Conservation (phyloP, 30 jellyfish, hydroid and myxozoan species). For the Aurelia aurita region DNA sequence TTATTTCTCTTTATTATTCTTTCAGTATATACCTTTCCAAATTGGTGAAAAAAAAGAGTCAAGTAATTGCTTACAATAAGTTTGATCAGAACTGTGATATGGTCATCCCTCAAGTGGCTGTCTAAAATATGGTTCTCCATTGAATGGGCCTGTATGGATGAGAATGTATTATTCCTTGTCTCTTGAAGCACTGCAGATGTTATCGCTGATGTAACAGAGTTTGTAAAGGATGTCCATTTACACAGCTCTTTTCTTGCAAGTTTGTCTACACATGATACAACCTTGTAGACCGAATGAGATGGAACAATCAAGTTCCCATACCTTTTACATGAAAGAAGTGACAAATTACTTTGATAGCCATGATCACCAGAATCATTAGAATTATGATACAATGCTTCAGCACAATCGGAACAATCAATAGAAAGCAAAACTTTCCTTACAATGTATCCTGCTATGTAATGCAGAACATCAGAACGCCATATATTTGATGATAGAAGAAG, state of each 20-base stretch:
- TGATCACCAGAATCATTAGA: constrained; percentile 18
- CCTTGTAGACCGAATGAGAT: constrained; percentile 15
- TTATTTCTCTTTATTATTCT: neutral
- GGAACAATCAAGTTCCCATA: constrained; percentile 35
- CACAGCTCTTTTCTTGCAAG: neutral
- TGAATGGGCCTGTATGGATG: neutral
- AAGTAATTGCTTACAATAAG: neutral
- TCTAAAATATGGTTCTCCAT: no score
- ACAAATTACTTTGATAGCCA: neutral
- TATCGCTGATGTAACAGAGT: neutral
- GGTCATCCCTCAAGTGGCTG: neutral
- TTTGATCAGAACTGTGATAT: constrained; percentile 26
- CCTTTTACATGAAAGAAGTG: constrained; percentile 19
- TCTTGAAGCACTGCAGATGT: neutral
- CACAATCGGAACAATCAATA: constrained; percentile 16
- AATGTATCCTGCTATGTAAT: constrained; percentile 39
- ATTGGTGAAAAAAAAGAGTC: constrained; percentile 16
- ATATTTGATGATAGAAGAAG: neutral
- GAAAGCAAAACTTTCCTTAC: neutral
- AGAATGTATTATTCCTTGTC: constrained; percentile 4
- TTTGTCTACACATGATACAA: constrained; percentile 3
- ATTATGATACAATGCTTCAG: constrained; percentile 3
- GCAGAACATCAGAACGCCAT: constrained; percentile 37
- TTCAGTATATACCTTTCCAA: constrained; percentile 16
- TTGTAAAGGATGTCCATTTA: neutral